Evolutionary conservation across 2,888 invertebrate genomes (phyloP).

Genomic region (Hypselothyrea guttata): DNA sequence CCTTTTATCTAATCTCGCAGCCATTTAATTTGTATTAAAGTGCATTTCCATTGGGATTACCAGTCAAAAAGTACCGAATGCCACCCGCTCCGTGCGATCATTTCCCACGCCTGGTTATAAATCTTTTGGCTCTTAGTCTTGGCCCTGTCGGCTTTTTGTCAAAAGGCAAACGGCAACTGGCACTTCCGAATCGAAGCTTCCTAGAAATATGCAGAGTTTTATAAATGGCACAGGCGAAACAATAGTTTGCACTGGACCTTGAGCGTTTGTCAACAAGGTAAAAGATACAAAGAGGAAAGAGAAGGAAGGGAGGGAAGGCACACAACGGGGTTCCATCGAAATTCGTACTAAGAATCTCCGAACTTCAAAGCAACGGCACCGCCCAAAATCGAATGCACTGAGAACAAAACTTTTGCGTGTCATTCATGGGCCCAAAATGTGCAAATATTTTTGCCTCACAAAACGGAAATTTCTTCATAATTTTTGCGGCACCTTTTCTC

Average conservation of each 20-base stretch:
- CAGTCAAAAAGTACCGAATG: background rate
- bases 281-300: too few species aligned
- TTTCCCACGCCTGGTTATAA: conserved; percentile 57
- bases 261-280: conserved; percentile 55
- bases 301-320: too few species aligned
- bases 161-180: conserved; percentile 20
- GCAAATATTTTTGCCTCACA: conserved; percentile 54
- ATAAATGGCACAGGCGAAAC: conserved; percentile 35
- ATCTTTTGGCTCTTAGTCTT: conserved; percentile 15
- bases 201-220: conserved; percentile 42
- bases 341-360: conserved; percentile 29
- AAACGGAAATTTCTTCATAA: conserved; percentile 71
- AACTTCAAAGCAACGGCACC: conserved; percentile 55
- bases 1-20: conserved; percentile 55
- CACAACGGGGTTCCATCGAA: conserved; percentile 53
- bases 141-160: conserved; percentile 38
- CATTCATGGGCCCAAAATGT: conserved; percentile 54
- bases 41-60: conserved; percentile 3
- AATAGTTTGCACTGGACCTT: conserved; percentile 52
- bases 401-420: conserved; percentile 17
- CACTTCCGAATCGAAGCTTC: conserved; percentile 63
- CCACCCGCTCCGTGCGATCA: conserved; percentile 35
- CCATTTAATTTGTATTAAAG: conserved; percentile 60
- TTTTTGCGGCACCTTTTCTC: conserved; percentile 71
- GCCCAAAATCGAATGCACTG: conserved; percentile 10